Base-by-base conservation (phyloP, 23 tunicate genomes). In the Ciona savignyi region DNA sequence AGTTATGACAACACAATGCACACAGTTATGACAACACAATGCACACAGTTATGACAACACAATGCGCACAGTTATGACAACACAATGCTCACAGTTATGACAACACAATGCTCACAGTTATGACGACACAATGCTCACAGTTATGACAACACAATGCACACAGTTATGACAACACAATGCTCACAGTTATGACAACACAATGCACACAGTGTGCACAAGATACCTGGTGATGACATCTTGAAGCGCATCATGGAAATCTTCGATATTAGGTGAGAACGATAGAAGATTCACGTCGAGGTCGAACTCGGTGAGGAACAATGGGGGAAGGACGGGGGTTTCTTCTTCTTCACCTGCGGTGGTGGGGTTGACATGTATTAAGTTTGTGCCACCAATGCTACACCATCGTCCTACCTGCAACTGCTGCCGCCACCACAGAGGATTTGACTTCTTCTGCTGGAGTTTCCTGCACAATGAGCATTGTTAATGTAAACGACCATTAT, bases 301-400 rank as follows among this genome's bases (percentile, higher is more conserved):
- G 34, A 94, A 81, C 66, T 87, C 93, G 20, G 99, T 94, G 33
- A 94, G 67, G 82, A 82, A 94, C 49, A 94, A 78, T 1, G 99
- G 95, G 27, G 93, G 93, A 25, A 85, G 73, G 25, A 33, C 79
- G 9, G 78, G 84, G 23, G 85, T 20, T 23, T 80, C 91, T 33
- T 80, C 97, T 68, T 80, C 93, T 2, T 80, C 91, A 23, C 67
- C 67, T 11, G 67, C 28, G 23, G 6, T 9, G 51, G 22, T 9
- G 56, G 56, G 56, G 56, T n/a, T n/a, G n/a, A n/a, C n/a, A n/a
- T n/a, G n/a, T n/a, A n/a, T n/a, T n/a, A n/a, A n/a, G n/a, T 0
- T 0, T 20, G 28, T 29, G 0, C 74, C 19, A 25, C 35, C 19
- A 15, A 42, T 9, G 15, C 56, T 6, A 6, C 56, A 42, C 15